Evolutionary conservation across 1,140 invertebrate genomes (phyloP), one percentile per base, ranked within the genome.

Genomic region (Penaeus japonicus): DNA sequence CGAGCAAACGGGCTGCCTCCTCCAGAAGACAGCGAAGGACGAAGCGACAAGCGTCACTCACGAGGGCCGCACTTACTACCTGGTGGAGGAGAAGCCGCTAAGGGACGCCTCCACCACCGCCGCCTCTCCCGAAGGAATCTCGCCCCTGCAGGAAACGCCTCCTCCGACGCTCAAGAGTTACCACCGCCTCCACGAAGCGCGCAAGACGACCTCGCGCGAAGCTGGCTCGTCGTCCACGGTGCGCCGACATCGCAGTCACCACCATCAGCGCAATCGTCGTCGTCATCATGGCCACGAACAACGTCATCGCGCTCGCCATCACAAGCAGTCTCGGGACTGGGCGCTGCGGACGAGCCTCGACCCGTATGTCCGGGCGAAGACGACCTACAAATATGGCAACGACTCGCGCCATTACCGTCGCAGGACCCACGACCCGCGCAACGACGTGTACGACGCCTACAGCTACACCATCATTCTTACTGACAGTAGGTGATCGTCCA

Each of bases 401-500:
- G 39, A 73, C 35, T 30, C 24, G 10, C 35, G 81, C 30, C 86
- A 53, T 15, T 54, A 82, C 62, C 59, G 30, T 24, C 70, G 75
- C 30, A 54, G 27, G 35, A 87, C 27, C 22, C 17, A 70, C n/a
- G 47, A 53, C 53, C 54, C 27, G n/a, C 73, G 73, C 53, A 53
- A 75, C 17, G 57, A 78, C 5, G 24, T 57, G 22, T 83, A 73
- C 53, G 79, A 87, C 53, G 86, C 86, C 54, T 82, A 87, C 79
- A 87, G 86, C 86, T 75, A 83, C 59, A 87, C 86, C 47, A 87
- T 87, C 86, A 87, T 87, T 62, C 22, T 87, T 65, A 57, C 79
- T 4, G 27, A 55, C 35, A 65, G 86, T 87, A 75, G 82, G 62
- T 83, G 20, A 27, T 0, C 47, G 10, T 10, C 47, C 47, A 15